Base-by-base conservation (phyloP, 1,140 invertebrate species). In the Pantala flavescens region DNA sequence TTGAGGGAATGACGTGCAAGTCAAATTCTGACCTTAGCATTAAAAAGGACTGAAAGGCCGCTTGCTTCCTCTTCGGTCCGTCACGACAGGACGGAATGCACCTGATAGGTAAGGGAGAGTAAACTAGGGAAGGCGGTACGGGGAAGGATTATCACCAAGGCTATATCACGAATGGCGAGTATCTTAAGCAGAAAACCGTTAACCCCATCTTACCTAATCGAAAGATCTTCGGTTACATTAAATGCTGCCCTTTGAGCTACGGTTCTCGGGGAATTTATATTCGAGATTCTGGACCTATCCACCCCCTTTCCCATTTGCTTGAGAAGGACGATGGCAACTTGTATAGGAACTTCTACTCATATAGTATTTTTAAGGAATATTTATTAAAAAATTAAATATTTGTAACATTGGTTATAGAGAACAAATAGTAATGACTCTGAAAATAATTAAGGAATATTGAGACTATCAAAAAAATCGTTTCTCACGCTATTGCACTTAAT, bases 161-260 rank as follows among this genome's bases (percentile, higher is more conserved):
- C 49, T 7, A 63, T 63, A 63, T 63, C 49, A 63, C 14, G 49
- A 63, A 14, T 16, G 16, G 49, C n/a, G 49, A 63, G 49, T 63
- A 21, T 63, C 49, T 63, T 21, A 63, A 19, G 49, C 49, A 12
- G n/a, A 63, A 63, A 63, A 63, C 49, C 49, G 49, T 63, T 63
- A 63, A 21, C 49, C 49, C 49, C 16, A 63, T 63, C 49, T 63
- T 21, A 63, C 49, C 49, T 63, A 21, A 63, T 63, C 49, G 12
- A 7, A 21, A 63, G 49, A 63, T 63, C 49, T 63, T 63, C 49
- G 49, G 49, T 63, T 63, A 63, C 49, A 63, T 63, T 63, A 63
- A 63, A 36, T 5, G 49, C 16, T 14, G 14, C 49, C 49, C 49
- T 63, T 3, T 63, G 49, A 63, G 49, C 49, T 63, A 63, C 49